These are phyloP conservation scores for Antigone vipio DNA, from an alignment of 2,113 vertebrate genomes.

Conservation along the genomic window DNA sequence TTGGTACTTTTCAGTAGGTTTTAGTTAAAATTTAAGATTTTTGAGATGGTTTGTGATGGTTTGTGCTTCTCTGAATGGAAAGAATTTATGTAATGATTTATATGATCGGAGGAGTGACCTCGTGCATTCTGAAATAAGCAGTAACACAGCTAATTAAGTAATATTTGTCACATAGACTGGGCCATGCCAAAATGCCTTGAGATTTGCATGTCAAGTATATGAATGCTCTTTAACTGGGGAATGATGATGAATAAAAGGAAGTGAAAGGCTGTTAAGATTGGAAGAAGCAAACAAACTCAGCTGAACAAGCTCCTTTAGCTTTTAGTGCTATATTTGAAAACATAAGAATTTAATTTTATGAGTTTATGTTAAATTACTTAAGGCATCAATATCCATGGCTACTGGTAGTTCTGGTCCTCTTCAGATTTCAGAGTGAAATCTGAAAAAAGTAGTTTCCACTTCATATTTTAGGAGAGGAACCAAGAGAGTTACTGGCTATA, in stretches of 20 bases:
- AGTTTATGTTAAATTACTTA: not conserved
- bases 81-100: conserved; percentile 50
- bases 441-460: not conserved
- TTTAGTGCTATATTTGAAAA: not conserved
- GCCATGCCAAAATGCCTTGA: conserved; percentile 19
- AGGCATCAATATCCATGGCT: not conserved
- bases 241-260: not conserved
- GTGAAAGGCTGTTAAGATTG: not conserved
- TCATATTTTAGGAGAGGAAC: not conserved
- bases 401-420: not conserved
- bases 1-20: conserved; percentile 23
- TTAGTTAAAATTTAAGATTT: not conserved
- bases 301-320: not conserved
- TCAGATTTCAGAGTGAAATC: not conserved
- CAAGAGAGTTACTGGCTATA: not conserved
- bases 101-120: conserved; percentile 38
- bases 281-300: conserved; percentile 2
- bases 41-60: conserved; percentile 5
- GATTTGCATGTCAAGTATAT: conserved; percentile 25
- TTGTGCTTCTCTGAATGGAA: conserved; percentile 48
- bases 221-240: not conserved
- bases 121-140: conserved; percentile 35
- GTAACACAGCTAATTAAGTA: conserved; percentile 47
- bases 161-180: not conserved
- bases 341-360: not conserved